Evolutionary conservation across 2,888 invertebrate species (phyloP), one percentile per base, ranked within the genome.

Genomic region (Patella caerulea): DNA sequence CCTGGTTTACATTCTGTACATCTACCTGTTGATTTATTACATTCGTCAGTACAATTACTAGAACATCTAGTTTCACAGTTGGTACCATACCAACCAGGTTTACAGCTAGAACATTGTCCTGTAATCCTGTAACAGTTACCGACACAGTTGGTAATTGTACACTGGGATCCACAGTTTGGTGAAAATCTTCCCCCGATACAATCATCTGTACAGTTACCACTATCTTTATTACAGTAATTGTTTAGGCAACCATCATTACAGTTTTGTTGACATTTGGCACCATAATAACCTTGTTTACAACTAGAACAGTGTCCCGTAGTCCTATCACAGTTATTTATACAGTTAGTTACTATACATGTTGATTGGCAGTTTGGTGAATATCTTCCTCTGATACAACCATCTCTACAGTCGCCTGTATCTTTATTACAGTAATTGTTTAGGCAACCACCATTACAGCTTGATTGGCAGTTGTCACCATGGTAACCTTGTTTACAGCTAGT

Each of bases 1-100:
- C 65, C 65, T 19, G 65, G 0, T 65, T 65, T 65, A 65, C 65
- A 65, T 19, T n/a, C n/a, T 65, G n/a, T 65, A 65, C 65, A 65
- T 19, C 19, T n/a, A 19, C 65, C 65, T 11, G 65, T 19, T 19
- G 7, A n/a, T 19, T 65, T 11, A 15, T 65, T 19, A n/a, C 65
- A 65, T 11, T 65, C n/a, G 9, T 15, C 65, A 17, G 65, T n/a
- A n/a, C 65, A 65, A 65, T 11, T 65, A 19, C 2, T 65, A 17
- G 17, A 9, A 65, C 65, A 65, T 4, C 19, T n/a, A 2, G n/a
- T 3, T 9, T n/a, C 19, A 65, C 65, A 65, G n/a, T 65, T n/a
- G 1, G 1, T 65, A 9, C 65, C 65, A 19, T 65, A 65, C n/a
- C 19, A 65, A 15, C 65, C 65, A 12, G 15, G n/a, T 65, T 65